Evolutionary conservation across 1,140 invertebrate species (phyloP), one percentile per base, ranked within the genome.

Genomic region (Matsumurasca onukii): DNA sequence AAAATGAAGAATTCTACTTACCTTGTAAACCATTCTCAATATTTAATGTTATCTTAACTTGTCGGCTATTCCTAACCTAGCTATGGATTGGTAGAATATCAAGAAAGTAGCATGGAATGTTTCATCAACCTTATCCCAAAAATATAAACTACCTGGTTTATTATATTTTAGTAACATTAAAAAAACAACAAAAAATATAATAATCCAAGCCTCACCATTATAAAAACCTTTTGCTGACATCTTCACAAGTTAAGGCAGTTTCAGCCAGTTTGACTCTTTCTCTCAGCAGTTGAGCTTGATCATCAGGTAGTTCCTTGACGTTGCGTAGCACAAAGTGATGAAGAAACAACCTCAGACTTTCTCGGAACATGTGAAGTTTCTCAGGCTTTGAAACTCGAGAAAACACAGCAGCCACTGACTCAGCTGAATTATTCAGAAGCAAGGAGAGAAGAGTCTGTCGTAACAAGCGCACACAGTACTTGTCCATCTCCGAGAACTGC

Each of bases 401-500:
- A 78, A 94, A 94, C 0, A 89, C 87, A 66, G 84, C 79, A 3
- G 86, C 67, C 57, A 86, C 82, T 0, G 80, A 78, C 71, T 89
- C 83, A 25, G 83, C 75, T 30, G 17, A 39, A 71, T 82, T 77
- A 22, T 86, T 79, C 45, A 92, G 78, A 25, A 95, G 80, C 63
- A 94, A 83, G 2, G 84, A 85, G 0, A 91, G 75, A 27, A 95
- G 78, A 34, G 91, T 86, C 73, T 88, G 86, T 51, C 89, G 84
- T 73, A 94, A 80, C 70, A 94, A 87, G 34, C 85, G 78, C 13
- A 93, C 83, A 22, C 85, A 86, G 0, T 79, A 75, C 76, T 89
- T 90, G 72, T 91, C 87, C 71, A 94, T 81, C 75, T 93, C 90
- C 0, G 87, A 86, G 79, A 94, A 92, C 74, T 92, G 80, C n/a